These are phyloP conservation scores for Leptinotarsa juncta DNA, from an alignment of 2,888 invertebrate genomes.

Conservation along the genomic window DNA sequence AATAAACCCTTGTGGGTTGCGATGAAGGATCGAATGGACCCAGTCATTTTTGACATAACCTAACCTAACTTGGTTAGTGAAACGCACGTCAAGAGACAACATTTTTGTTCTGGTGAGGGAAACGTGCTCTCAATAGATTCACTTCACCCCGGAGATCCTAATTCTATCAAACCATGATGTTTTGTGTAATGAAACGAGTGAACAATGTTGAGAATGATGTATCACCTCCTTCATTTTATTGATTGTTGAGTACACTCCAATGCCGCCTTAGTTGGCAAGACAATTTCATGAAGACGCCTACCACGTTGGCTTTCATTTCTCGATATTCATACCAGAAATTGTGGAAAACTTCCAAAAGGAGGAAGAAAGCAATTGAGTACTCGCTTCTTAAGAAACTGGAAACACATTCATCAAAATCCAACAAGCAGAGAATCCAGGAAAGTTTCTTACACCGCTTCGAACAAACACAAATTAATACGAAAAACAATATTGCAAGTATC, in stretches of 20 bases:
- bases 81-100: no score
- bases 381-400: neutral
- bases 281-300: neutral
- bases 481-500: neutral
- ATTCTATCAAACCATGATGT: no score
- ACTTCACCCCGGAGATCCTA: neutral
- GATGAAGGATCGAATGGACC: no score
- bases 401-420: neutral
- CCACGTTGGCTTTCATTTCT: no score
- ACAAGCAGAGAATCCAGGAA: neutral
- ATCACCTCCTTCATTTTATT: neutral
- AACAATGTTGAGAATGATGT: no score
- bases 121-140: neutral
- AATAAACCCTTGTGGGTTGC: no score
- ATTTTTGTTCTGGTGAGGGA: no score
- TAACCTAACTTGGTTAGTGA: no score
- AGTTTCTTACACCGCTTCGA: neutral
- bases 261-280: neutral
- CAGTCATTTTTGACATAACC: no score
- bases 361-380: neutral
- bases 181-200: no score
- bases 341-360: neutral
- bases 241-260: neutral
- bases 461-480: neutral
- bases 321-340: no score